Percentiles rank a stretch among this genome's conserved stretches.
Conservation (phyloP, 92 coral and sea anemone species). For the Porites divaricata region DNA sequence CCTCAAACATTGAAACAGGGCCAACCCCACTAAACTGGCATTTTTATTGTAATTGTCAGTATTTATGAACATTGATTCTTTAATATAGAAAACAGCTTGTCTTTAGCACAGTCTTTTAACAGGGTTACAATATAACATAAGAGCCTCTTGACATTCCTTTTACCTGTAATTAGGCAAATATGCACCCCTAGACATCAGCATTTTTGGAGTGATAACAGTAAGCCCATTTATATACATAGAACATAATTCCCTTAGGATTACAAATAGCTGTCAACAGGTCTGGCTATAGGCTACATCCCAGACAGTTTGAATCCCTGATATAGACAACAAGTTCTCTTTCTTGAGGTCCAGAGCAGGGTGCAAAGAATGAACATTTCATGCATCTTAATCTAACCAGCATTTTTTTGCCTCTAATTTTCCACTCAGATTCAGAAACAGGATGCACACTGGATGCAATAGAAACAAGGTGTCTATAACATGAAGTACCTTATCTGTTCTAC, state of each 20-base stretch:
- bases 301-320: not conserved
- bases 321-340: not conserved
- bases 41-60: not conserved
- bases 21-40: not conserved
- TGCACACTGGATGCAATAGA: conserved; percentile 68
- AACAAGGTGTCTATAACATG: conserved; percentile 50
- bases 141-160: not conserved
- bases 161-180: not conserved
- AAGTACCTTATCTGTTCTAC: not conserved
- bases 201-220: not conserved
- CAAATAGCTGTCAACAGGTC: not conserved
- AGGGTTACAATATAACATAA: not conserved
- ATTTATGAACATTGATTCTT: conserved; percentile 1
- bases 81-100: not conserved
- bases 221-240: not conserved
- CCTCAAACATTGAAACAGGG: not conserved
- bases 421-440: conserved; percentile 57
- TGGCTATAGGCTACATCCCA: not conserved
- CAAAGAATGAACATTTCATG: too few species aligned
- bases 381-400: too few species aligned
- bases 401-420: not conserved
- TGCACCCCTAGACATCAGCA: not conserved
- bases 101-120: not conserved
- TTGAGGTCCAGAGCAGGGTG: too few species aligned
- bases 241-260: not conserved